phyloP scores from a whole-genome alignment of 2,797 vertebrate species.

The Acestrorhynchus altus region DNA sequence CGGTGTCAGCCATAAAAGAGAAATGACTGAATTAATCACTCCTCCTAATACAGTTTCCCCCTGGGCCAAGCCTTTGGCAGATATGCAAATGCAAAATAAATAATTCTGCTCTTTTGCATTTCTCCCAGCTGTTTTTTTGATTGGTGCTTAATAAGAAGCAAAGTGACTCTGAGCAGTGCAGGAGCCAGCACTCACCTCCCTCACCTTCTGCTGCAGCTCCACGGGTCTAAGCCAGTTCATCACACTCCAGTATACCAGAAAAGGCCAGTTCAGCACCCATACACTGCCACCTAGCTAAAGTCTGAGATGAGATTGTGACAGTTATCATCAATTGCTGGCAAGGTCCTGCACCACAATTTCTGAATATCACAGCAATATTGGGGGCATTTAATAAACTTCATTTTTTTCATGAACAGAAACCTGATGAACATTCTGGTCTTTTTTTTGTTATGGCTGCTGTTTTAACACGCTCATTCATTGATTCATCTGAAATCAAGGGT shows the following conservation, averaged over 20 bases:
- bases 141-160: slow-evolving; percentile 49
- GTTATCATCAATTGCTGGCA: neutral
- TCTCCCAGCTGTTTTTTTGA: slow-evolving; percentile 52
- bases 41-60: slow-evolving; percentile 57
- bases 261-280: neutral
- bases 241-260: neutral
- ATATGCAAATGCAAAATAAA: slow-evolving; percentile 74
- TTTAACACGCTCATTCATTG: too few relatives aligned
- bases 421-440: too few relatives aligned
- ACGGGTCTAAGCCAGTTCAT: neutral
- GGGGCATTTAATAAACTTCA: too few relatives aligned
- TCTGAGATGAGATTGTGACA: neutral
- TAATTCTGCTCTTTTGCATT: slow-evolving; percentile 63
- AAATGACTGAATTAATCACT: slow-evolving; percentile 60
- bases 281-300: neutral
- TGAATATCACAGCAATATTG: too few relatives aligned
- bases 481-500: too few relatives aligned
- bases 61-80: slow-evolving; percentile 59
- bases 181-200: neutral
- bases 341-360: neutral
- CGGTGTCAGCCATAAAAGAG: slow-evolving; percentile 53
- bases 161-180: neutral
- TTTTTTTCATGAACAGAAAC: too few relatives aligned
- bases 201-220: neutral
- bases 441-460: too few relatives aligned